Evolutionary conservation across 2,113 vertebrate species (phyloP).

Genomic region (Rhea pennata): DNA sequence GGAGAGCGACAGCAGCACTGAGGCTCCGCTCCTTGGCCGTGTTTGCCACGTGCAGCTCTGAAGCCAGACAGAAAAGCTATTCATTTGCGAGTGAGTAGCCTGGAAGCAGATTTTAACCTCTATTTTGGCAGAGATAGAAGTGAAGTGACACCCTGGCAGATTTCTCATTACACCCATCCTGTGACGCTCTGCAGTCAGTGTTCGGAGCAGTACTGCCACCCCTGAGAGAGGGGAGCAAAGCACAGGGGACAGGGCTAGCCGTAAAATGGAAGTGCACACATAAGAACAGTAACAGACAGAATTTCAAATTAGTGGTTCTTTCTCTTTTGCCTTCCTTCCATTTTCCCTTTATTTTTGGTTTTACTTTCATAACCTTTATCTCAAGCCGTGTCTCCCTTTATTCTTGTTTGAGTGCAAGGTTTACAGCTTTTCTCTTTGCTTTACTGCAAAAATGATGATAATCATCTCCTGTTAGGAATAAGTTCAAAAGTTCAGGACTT

Average conservation of each 20-base stretch:
- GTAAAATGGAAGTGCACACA: slow-evolving; percentile 12
- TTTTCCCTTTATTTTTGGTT: background rate
- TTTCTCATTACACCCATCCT: slow-evolving; percentile 39
- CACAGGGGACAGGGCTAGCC: background rate
- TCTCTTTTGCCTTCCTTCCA: background rate
- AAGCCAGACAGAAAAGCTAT: slow-evolving; percentile 29
- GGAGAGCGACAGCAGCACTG: background rate
- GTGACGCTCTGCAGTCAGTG: background rate
- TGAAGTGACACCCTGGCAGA: slow-evolving; percentile 12
- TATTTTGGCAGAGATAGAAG: slow-evolving; percentile 44
- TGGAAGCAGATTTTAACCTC: slow-evolving; percentile 55
- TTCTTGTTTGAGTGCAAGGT: background rate
- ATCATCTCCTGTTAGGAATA: slow-evolving; percentile 6
- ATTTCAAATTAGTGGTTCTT: background rate
- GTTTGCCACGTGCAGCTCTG: background rate
- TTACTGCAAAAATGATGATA: background rate
- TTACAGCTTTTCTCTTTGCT: background rate
- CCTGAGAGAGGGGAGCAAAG: slow-evolving; percentile 20
- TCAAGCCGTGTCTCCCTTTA: background rate
- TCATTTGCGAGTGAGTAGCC: background rate
- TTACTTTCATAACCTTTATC: slow-evolving; percentile 9
- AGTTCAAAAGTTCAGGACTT: slow-evolving; percentile 54
- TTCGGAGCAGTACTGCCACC: slow-evolving; percentile 6
- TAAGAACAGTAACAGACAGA: background rate
- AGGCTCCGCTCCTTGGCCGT: background rate